Conservation (phyloP, 2,888 invertebrate genomes). For the Nymphalis c-album region DNA sequence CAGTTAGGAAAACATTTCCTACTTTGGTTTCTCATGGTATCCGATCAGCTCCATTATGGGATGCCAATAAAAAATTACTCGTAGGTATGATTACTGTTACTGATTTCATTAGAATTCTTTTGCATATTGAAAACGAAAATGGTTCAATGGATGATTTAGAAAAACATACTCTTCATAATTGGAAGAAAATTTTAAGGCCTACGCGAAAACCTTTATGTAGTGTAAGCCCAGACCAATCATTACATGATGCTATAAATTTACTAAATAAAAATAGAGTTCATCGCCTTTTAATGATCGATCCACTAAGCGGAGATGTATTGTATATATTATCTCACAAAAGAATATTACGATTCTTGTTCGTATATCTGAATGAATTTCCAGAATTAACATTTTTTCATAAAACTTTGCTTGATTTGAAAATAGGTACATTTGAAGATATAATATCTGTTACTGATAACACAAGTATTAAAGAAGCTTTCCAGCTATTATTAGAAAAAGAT, state of each 20-base stretch:
- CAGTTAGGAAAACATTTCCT: slow-evolving; percentile 74
- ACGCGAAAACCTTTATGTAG: slow-evolving; percentile 69
- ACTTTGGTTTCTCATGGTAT: slow-evolving; percentile 76
- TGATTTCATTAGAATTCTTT: slow-evolving; percentile 74
- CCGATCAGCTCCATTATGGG: slow-evolving; percentile 76
- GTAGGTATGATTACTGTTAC: slow-evolving; percentile 78
- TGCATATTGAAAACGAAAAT: slow-evolving; percentile 68
- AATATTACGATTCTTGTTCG: slow-evolving; percentile 74
- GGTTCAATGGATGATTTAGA: slow-evolving; percentile 73
- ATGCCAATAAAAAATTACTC: slow-evolving; percentile 69
- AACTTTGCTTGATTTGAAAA: slow-evolving; percentile 69
- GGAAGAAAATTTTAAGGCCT: slow-evolving; percentile 70
- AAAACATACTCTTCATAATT: slow-evolving; percentile 71
- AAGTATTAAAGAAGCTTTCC: slow-evolving; percentile 71
- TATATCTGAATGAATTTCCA: slow-evolving; percentile 76
- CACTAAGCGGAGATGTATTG: slow-evolving; percentile 68
- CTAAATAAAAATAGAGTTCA: slow-evolving; percentile 71
- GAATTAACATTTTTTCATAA: slow-evolving; percentile 76
- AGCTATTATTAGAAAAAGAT: slow-evolving; percentile 71
- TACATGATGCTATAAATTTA: slow-evolving; percentile 76
- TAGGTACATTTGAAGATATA: slow-evolving; percentile 73
- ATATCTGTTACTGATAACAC: slow-evolving; percentile 68
- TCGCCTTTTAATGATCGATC: slow-evolving; percentile 72
- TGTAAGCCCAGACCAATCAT: slow-evolving; percentile 70
- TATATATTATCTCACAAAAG: slow-evolving; percentile 76